Conservation (phyloP, 2,113 vertebrate genomes). For the Nycticryphes semicollaris region DNA sequence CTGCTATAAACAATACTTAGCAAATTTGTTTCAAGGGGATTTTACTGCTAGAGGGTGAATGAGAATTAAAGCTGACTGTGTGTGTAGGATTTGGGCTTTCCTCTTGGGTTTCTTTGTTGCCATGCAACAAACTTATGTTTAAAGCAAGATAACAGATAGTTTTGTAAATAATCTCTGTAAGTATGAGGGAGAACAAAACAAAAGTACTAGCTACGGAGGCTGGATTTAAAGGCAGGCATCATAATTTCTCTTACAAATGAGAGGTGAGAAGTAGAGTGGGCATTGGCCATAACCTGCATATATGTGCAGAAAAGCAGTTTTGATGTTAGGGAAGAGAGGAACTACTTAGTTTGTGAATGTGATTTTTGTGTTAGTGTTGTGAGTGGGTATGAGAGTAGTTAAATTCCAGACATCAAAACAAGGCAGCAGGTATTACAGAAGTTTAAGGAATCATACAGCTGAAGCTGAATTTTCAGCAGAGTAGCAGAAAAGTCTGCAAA, state of each 20-base stretch:
- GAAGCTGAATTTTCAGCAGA: not conserved
- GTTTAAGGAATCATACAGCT: not conserved
- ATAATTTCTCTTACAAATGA: not conserved
- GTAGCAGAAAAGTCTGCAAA: not conserved
- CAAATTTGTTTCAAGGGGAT: not conserved
- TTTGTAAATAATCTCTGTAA: not conserved
- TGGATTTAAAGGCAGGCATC: not conserved
- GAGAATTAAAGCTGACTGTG: not conserved
- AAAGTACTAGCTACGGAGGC: not conserved
- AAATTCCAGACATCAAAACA: not conserved
- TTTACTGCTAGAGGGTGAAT: not conserved
- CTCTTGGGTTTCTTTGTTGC: not conserved
- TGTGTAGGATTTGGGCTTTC: not conserved
- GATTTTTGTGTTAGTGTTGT: not conserved
- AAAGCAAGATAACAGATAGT: not conserved
- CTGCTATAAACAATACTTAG: not conserved
- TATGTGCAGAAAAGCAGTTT: not conserved
- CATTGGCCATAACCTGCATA: accelerated
- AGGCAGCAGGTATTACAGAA: not conserved
- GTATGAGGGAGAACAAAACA: not conserved
- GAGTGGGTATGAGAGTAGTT: not conserved
- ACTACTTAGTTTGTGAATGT: not conserved
- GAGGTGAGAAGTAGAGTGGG: not conserved
- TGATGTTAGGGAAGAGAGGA: not conserved
- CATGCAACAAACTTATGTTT: not conserved